Evolutionary conservation across 2,797 vertebrate species (phyloP).

Genomic region (Fistularia tabacaria): DNA sequence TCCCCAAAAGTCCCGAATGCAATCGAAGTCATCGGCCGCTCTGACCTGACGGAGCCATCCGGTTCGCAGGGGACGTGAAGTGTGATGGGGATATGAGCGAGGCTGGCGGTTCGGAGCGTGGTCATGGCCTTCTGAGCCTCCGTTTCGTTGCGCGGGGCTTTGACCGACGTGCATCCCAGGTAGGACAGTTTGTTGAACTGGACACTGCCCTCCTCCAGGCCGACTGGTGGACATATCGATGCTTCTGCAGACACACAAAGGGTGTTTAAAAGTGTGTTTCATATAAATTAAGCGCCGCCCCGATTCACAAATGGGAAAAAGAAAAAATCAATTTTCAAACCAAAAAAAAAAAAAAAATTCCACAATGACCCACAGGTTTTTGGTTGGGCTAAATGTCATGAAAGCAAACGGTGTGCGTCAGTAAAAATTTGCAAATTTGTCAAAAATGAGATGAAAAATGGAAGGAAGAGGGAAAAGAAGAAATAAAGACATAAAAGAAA

Average conservation of each 20-base stretch:
- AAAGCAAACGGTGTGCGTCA: no score
- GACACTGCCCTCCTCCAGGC: conserved; percentile 88
- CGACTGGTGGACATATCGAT: conserved; percentile 28
- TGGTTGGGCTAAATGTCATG: no score
- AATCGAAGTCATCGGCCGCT: neutral
- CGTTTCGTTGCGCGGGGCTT: conserved; percentile 86
- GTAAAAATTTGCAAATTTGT: no score
- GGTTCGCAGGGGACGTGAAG: conserved; percentile 90
- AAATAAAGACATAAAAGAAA: neutral
- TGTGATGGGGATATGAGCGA: conserved; percentile 82
- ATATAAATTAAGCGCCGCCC: no score
- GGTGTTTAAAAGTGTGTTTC: no score
- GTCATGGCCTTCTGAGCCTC: conserved; percentile 91
- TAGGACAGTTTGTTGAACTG: conserved; percentile 95
- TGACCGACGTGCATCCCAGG: conserved; percentile 91
- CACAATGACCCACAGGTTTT: no score
- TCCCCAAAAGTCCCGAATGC: no score
- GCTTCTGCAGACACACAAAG: conserved; percentile 30
- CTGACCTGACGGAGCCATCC: conserved; percentile 94
- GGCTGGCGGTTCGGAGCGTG: conserved; percentile 82
- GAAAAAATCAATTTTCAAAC: no score
- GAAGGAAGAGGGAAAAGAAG: neutral
- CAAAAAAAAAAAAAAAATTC: no score
- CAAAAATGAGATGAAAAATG: neutral
- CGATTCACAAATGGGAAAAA: no score